These are phyloP conservation scores for Ryuthela nishihirai DNA, from an alignment of 2,888 invertebrate species.

Conservation along the genomic window DNA sequence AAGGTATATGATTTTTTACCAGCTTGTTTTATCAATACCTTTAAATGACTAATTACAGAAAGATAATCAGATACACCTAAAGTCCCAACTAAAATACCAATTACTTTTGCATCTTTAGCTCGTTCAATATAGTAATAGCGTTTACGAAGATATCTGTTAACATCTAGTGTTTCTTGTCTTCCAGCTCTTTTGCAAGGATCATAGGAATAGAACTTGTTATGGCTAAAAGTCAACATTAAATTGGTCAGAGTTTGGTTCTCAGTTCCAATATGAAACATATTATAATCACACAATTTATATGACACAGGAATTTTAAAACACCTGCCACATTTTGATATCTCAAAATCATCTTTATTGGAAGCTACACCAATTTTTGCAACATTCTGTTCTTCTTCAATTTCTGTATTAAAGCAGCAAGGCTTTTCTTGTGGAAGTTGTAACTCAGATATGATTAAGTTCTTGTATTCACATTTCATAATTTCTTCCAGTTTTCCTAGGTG, in stretches of 20 bases:
- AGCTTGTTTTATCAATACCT: constrained; percentile 65
- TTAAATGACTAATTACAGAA: constrained; percentile 68
- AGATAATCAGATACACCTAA: constrained; percentile 76
- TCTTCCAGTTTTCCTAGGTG: constrained; percentile 4
- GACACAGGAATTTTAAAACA: constrained; percentile 6
- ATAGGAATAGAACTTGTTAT: constrained; percentile 49
- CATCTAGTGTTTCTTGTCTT: constrained; percentile 13
- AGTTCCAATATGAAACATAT: constrained; percentile 64
- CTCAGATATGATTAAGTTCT: constrained; percentile 19
- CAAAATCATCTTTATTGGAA: no score
- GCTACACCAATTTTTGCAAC: not conserved
- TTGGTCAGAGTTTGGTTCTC: constrained; percentile 64
- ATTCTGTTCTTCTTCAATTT: not conserved
- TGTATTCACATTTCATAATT: constrained; percentile 14
- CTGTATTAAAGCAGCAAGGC: not conserved
- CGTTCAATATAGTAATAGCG: constrained; percentile 82
- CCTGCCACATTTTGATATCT: constrained; percentile 19
- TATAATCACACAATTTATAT: constrained; percentile 54
- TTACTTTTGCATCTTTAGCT: constrained; percentile 79
- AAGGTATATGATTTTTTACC: constrained; percentile 87
- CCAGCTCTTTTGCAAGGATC: constrained; percentile 45
- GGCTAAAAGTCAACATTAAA: constrained; percentile 53
- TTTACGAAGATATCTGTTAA: constrained; percentile 59
- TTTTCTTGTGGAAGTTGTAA: constrained; percentile 17
- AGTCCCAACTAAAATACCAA: constrained; percentile 89